These are phyloP conservation scores for Zoanthus solanderi DNA, from an alignment of 92 coral and sea anemone genomes.

Conservation along the genomic window DNA sequence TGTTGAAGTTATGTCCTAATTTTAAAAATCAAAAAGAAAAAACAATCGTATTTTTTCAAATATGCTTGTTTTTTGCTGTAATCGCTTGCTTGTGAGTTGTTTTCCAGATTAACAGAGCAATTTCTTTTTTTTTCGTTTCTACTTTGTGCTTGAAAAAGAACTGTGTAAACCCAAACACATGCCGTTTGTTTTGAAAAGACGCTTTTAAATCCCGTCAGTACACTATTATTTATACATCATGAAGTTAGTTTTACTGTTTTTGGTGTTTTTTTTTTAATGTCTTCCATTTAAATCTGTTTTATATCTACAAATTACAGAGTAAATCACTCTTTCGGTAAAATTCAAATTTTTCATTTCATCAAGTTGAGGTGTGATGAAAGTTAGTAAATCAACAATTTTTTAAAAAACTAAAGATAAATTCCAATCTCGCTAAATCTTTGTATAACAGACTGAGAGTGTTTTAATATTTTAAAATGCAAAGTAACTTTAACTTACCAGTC, in stretches of 20 bases:
- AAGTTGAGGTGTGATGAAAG: background rate
- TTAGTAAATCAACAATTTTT: background rate
- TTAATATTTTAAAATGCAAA: background rate
- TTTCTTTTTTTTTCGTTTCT: background rate
- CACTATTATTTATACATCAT: background rate
- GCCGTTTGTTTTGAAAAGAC: background rate
- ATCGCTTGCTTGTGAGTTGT: background rate
- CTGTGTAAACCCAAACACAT: background rate
- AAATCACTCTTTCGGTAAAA: background rate
- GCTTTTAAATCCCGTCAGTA: background rate
- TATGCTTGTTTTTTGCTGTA: background rate
- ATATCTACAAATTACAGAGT: background rate
- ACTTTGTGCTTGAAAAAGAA: background rate
- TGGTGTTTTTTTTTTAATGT: background rate
- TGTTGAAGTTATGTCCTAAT: background rate
- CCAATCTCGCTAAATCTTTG: background rate
- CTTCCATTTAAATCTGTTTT: background rate
- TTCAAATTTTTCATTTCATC: background rate
- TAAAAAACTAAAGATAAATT: background rate
- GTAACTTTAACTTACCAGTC: background rate
- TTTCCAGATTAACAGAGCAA: background rate
- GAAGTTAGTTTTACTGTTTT: background rate
- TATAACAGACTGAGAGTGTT: no score
- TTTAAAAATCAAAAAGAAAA: constrained; percentile 17
- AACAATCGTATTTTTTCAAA: constrained; percentile 1